Percentiles rank a stretch among this genome's conserved stretches.
Conservation (phyloP, 92 coral and sea anemone genomes). For the Pocillopora meandrina region DNA sequence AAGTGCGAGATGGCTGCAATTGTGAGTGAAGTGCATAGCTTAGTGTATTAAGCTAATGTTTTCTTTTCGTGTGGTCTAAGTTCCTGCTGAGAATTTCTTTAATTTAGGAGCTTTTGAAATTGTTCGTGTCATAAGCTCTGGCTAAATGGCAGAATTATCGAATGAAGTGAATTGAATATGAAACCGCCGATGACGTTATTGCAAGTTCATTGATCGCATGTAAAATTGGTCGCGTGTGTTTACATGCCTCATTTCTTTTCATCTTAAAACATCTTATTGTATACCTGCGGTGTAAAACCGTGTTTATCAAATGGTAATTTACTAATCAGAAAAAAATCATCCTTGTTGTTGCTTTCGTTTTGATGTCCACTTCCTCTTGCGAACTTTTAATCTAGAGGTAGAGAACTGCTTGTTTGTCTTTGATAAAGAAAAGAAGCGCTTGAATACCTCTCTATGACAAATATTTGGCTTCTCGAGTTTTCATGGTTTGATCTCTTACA, state of each 20-base stretch:
- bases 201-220: conserved; percentile 36
- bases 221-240: conserved; percentile 21
- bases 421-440: neutral
- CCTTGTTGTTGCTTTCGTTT: neutral
- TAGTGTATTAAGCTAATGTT: conserved; percentile 9
- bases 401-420: neutral
- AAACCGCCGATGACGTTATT: conserved; percentile 8
- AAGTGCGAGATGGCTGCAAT: conserved; percentile 24
- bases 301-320: neutral
- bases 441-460: conserved; percentile 2
- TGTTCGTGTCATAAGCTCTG: neutral
- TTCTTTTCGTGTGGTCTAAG: conserved; percentile 14
- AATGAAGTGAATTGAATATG: neutral
- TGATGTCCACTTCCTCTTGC: neutral
- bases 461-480: neutral
- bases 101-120: neutral
- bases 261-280: neutral
- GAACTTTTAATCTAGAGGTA: neutral
- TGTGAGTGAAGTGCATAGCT: conserved; percentile 19
- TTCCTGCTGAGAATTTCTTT: conserved; percentile 25
- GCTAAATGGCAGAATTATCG: neutral
- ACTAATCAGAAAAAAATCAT: neutral
- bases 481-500: neutral
- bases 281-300: neutral
- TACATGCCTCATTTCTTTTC: conserved; percentile 24